These are phyloP conservation scores for Pipa parva DNA, from an alignment of 2,113 vertebrate species.

Conservation along the genomic window DNA sequence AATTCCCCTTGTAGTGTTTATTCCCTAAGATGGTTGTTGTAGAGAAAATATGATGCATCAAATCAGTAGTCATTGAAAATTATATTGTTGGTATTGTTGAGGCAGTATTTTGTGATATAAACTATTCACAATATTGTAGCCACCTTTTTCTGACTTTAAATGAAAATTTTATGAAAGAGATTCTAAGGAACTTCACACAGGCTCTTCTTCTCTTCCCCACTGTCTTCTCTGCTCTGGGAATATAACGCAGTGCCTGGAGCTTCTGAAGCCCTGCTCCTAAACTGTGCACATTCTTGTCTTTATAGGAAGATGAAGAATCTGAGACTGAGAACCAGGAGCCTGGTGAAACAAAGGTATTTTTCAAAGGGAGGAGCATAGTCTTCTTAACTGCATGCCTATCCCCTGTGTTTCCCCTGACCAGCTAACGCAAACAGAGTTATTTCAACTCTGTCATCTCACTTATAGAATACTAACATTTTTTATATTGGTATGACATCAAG, in stretches of 20 bases:
- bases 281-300: slow-evolving; percentile 81
- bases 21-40: neutral
- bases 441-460: too few relatives aligned
- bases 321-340: slow-evolving; percentile 88
- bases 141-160: too few relatives aligned
- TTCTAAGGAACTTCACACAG: too few relatives aligned
- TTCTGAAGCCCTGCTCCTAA: slow-evolving; percentile 50
- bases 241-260: neutral
- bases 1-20: too few relatives aligned
- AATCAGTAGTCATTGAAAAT: neutral
- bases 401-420: slow-evolving; percentile 19
- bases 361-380: slow-evolving; percentile 50
- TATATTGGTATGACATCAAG: too few relatives aligned
- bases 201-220: neutral
- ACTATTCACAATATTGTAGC: too few relatives aligned
- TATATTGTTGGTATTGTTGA: too few relatives aligned
- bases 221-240: neutral
- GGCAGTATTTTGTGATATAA: too few relatives aligned
- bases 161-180: too few relatives aligned
- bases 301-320: slow-evolving; percentile 94
- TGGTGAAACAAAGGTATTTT: slow-evolving; percentile 92
- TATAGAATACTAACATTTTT: too few relatives aligned
- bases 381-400: slow-evolving; percentile 43
- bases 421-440: neutral
- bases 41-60: neutral